phyloP scores from a whole-genome alignment of 64 coral and sea anemone species.

The Porites australiensis region DNA sequence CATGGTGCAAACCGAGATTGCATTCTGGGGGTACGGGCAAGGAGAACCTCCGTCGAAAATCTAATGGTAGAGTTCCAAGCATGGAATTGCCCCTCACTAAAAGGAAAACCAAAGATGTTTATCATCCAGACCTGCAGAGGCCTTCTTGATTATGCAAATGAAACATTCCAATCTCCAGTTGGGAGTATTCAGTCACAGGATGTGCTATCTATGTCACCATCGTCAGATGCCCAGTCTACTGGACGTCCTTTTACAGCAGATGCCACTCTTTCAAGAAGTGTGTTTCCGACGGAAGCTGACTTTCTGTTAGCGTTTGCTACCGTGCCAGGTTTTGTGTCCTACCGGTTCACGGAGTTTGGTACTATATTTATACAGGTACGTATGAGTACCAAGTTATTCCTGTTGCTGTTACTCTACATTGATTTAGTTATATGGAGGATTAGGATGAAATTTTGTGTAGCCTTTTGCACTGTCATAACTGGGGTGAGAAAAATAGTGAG shows the following conservation, averaged over 20 bases:
- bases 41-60: not conserved
- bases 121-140: conserved; percentile 58
- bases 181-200: not conserved
- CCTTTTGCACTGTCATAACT: too few relatives aligned
- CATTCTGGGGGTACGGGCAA: conserved; percentile 27
- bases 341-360: not conserved
- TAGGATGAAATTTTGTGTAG: too few relatives aligned
- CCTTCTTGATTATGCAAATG: not conserved
- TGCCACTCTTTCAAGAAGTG: conserved; percentile 1
- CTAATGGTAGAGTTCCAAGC: conserved; percentile 44
- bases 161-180: not conserved
- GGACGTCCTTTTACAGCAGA: not conserved
- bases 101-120: conserved; percentile 61
- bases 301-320: conserved; percentile 29
- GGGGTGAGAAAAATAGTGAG: too few relatives aligned
- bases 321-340: conserved; percentile 11
- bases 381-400: not conserved
- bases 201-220: not conserved
- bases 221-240: not conserved
- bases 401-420: too few relatives aligned
- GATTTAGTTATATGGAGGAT: too few relatives aligned
- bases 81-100: conserved; percentile 12
- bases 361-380: conserved; percentile 15
- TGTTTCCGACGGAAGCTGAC: conserved; percentile 28
- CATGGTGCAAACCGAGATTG: conserved; percentile 51